phyloP scores from a whole-genome alignment of 1,140 invertebrate species.

The Hycleus cichorii region DNA sequence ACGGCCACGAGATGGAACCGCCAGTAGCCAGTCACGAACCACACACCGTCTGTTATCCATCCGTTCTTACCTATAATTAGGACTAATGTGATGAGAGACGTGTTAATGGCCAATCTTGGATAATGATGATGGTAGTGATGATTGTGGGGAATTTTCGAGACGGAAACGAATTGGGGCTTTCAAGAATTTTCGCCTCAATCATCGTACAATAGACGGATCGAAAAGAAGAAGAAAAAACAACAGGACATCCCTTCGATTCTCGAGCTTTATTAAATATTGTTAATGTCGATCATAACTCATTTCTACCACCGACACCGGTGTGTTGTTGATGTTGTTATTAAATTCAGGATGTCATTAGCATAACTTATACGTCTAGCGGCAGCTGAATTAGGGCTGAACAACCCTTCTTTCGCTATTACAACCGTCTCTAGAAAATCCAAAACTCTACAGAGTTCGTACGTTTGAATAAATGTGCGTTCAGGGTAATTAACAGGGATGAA shows the following conservation, averaged over 20 bases:
- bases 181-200: too few relatives aligned
- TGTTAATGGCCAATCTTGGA: conserved; percentile 9
- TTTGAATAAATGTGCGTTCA: conserved; percentile 6
- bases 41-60: background rate
- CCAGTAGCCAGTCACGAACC: conserved; percentile 25
- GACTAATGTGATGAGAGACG: conserved; percentile 17
- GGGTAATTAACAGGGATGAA: conserved; percentile 13
- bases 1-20: conserved; percentile 9
- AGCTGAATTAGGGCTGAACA: background rate
- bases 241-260: too few relatives aligned
- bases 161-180: too few relatives aligned
- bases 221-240: too few relatives aligned
- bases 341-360: conserved; percentile 15
- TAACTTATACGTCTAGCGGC: conserved; percentile 9
- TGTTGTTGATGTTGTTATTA: background rate
- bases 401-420: background rate
- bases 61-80: conserved; percentile 14
- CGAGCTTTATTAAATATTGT: background rate
- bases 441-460: too few relatives aligned
- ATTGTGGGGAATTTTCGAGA: too few relatives aligned
- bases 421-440: too few relatives aligned
- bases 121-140: too few relatives aligned
- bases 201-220: too few relatives aligned
- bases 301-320: conserved; percentile 2
- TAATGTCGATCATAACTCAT: conserved; percentile 11